Evolutionary conservation across 2,113 vertebrate species (phyloP).

Genomic region (Oryzias melastigma): DNA sequence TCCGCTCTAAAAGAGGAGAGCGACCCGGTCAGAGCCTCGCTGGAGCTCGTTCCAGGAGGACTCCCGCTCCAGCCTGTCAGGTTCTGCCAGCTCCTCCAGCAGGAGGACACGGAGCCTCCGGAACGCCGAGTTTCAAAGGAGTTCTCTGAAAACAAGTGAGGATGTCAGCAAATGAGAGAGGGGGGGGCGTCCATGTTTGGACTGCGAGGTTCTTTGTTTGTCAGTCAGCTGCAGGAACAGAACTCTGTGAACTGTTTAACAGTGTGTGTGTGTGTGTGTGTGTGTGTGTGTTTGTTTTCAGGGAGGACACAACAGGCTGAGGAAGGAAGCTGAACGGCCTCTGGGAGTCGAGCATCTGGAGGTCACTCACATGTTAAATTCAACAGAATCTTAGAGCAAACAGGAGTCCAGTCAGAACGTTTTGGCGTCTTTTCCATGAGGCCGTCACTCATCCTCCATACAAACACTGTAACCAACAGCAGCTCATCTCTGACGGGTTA

Average conservation of each 20-base stretch:
- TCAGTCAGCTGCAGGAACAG: constrained; percentile 55
- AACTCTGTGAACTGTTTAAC: constrained; percentile 56
- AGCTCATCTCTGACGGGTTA: constrained; percentile 9
- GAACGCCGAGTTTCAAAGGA: background rate
- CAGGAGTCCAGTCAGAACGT: constrained; percentile 24
- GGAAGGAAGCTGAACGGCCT: constrained; percentile 49
- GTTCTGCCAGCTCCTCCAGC: background rate
- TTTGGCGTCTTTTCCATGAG: constrained; percentile 16
- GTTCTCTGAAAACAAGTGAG: constrained; percentile 57
- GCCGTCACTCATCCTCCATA: constrained; percentile 26
- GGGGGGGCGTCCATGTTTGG: constrained; percentile 24
- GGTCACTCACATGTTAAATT: constrained; percentile 64
- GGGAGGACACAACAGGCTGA: constrained; percentile 27
- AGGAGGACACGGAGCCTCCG: no score
- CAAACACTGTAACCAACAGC: background rate
- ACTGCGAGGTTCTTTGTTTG: constrained; percentile 42
- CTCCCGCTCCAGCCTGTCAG: constrained; percentile 33
- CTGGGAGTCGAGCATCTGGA: constrained; percentile 47
- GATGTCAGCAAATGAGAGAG: constrained; percentile 48
- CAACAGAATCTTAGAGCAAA: constrained; percentile 55
- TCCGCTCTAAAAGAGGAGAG: constrained; percentile 42
- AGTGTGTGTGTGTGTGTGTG: constrained; percentile 4
- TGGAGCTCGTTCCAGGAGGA: constrained; percentile 55
- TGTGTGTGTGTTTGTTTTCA: background rate
- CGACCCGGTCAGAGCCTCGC: constrained; percentile 53